phyloP scores from a whole-genome alignment of 2,888 invertebrate species.

The Tribolium freemani region DNA sequence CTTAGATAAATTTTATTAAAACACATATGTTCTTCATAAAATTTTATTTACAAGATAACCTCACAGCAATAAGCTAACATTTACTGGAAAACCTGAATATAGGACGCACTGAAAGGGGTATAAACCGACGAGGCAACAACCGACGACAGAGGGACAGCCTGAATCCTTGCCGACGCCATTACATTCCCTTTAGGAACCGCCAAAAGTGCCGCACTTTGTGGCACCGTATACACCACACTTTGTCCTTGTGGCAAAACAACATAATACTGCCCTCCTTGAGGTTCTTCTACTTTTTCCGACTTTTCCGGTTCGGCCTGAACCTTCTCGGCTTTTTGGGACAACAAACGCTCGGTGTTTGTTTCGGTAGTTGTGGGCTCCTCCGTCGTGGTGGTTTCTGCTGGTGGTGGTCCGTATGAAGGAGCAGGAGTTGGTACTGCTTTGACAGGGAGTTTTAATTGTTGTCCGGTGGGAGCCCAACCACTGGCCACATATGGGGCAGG shows the following conservation, averaged over 20 bases:
- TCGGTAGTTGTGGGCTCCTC: slow-evolving; percentile 55
- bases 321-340: slow-evolving; percentile 4
- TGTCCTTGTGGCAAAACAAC: slow-evolving; percentile 60
- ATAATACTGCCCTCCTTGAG: slow-evolving; percentile 44
- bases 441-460: slow-evolving; percentile 66
- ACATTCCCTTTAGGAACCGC: slow-evolving; percentile 37
- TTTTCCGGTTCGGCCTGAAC: slow-evolving; percentile 41
- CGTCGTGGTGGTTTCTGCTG: slow-evolving; percentile 56
- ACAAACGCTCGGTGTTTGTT: neutral
- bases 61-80: neutral
- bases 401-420: slow-evolving; percentile 60
- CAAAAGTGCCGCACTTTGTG: slow-evolving; percentile 50
- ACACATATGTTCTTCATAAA: neutral
- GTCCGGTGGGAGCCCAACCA: slow-evolving; percentile 68
- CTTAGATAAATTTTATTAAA: too few species aligned
- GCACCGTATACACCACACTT: slow-evolving; percentile 56
- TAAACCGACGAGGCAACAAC: slow-evolving; percentile 47
- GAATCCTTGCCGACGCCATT: slow-evolving; percentile 48
- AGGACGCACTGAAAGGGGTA: slow-evolving; percentile 58
- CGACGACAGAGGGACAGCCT: slow-evolving; percentile 34
- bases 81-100: slow-evolving; percentile 58
- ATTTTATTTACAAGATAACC: neutral
- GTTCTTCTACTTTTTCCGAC: slow-evolving; percentile 43
- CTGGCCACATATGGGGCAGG: slow-evolving; percentile 66
- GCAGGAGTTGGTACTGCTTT: slow-evolving; percentile 51